Evolutionary conservation across 1,140 invertebrate genomes (phyloP).

Genomic region (Cotesia glomerata): DNA sequence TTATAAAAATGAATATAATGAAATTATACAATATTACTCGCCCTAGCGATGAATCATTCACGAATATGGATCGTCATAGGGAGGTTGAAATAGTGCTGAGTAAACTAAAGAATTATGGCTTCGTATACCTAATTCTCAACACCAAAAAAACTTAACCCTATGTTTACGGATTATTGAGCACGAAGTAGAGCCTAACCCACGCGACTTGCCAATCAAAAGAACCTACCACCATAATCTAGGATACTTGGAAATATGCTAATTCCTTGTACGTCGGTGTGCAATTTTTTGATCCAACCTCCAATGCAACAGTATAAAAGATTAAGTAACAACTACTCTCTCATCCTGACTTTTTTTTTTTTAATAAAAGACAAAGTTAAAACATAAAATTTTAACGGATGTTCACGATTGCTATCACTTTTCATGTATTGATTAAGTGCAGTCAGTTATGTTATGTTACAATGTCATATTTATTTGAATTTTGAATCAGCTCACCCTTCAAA

Average conservation of each 20-base stretch:
- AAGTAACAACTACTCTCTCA: neutral
- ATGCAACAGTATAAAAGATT: neutral
- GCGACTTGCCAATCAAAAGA: slow-evolving; percentile 34
- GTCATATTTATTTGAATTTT: neutral
- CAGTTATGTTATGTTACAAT: neutral
- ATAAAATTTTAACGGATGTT: slow-evolving; percentile 5
- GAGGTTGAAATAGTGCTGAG: neutral
- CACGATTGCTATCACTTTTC: slow-evolving; percentile 5
- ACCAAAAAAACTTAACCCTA: neutral
- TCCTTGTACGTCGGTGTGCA: neutral
- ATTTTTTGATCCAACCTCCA: neutral
- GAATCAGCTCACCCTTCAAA: neutral
- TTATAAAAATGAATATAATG: no score
- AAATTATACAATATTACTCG: neutral
- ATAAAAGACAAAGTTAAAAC: neutral
- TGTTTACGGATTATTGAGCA: slow-evolving; percentile 27
- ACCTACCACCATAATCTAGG: slow-evolving; percentile 31
- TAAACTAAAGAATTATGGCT: neutral
- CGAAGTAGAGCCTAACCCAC: slow-evolving; percentile 3
- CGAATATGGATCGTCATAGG: neutral
- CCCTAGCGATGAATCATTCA: neutral
- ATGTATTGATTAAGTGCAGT: neutral
- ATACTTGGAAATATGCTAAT: slow-evolving; percentile 37
- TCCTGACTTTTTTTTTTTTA: neutral
- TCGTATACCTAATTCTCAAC: slow-evolving; percentile 6